A percentile compares a stretch with the other conserved stretches of the same genome.
These are phyloP conservation scores for Notarius lentiginosus DNA, from an alignment of 2,113 vertebrate genomes.

Conservation along the genomic window DNA sequence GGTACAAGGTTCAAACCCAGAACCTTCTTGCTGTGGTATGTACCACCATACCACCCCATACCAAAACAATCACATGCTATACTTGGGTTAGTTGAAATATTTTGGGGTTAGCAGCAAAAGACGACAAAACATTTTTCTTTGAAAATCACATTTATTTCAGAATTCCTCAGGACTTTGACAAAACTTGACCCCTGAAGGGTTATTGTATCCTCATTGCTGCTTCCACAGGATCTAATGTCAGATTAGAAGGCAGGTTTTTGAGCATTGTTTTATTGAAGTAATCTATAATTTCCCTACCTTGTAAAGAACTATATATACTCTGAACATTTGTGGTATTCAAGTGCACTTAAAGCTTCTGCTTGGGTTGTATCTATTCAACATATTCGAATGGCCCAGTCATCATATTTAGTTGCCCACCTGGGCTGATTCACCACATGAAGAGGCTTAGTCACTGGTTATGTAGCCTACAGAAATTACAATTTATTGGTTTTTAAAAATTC, in stretches of 20 bases:
- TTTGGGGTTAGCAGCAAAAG: background rate
- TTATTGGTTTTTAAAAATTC: background rate
- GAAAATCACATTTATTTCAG: background rate
- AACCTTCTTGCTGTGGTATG: no score
- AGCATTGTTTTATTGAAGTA: background rate
- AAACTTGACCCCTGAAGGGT: background rate
- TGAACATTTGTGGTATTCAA: background rate
- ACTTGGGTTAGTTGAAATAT: background rate
- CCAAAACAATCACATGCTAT: background rate
- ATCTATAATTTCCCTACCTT: background rate
- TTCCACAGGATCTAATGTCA: background rate
- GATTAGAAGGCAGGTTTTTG: background rate
- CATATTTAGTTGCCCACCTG: background rate
- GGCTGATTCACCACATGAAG: background rate
- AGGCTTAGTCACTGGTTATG: background rate
- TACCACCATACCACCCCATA: background rate
- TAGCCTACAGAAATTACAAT: background rate
- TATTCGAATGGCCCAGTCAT: background rate
- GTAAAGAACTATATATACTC: background rate
- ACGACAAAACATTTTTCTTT: background rate
- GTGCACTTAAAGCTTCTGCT: background rate
- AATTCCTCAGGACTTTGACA: background rate
- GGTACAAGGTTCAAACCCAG: no score
- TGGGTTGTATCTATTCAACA: background rate
- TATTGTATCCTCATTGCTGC: background rate